Base-by-base conservation (phyloP, 2,888 invertebrate genomes). In the Cryptops parisi region DNA sequence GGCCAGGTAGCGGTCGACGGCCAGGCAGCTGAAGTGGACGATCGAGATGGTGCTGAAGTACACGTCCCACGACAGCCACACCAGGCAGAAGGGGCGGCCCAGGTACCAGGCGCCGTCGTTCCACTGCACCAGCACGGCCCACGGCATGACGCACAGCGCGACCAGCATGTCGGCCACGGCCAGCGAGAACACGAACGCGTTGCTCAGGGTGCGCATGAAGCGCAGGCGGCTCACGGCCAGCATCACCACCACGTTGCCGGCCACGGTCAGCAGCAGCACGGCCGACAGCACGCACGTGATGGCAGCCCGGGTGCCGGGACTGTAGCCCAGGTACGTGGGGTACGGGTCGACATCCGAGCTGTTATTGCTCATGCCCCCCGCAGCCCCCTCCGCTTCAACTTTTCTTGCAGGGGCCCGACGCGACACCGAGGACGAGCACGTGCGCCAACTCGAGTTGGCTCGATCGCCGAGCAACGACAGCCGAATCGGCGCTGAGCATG, bases 161-260 rank as follows among this genome's bases (percentile, higher is more conserved):
- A 97, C 90, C 65, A 93, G 75, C 57, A 97, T 76, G 72, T 97
- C 97, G 45, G 96, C 94, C 21, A 91, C 87, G 0, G 96, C 96
- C 65, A 97, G 76, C 46, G 93, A 94, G 58, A 94, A 90, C 68
- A 97, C 94, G 75, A 97, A 93, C 66, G 90, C 79, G 70, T 97
- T 96, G 58, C 94, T 96, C 62, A 94, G 93, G 60, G 89, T 90
- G 60, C 94, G 79, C 60, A 97, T 77, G 70, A 93, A 93, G 1
- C 59, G 54, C 17, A 60, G 59, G 57, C 84, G 84, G 12, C 85
- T 85, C 55, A 94, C 93, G 54, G 93, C 90, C 51, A 85, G 80
- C 64, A 94, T 90, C 62, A 94, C 93, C 60, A 94, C 77, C 67
- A 86, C 82, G 75, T 94, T 94, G 52, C 93, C 93, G 54, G 84